Base-by-base conservation (phyloP, 2,113 vertebrate genomes). In the Xenopus laevis region DNA sequence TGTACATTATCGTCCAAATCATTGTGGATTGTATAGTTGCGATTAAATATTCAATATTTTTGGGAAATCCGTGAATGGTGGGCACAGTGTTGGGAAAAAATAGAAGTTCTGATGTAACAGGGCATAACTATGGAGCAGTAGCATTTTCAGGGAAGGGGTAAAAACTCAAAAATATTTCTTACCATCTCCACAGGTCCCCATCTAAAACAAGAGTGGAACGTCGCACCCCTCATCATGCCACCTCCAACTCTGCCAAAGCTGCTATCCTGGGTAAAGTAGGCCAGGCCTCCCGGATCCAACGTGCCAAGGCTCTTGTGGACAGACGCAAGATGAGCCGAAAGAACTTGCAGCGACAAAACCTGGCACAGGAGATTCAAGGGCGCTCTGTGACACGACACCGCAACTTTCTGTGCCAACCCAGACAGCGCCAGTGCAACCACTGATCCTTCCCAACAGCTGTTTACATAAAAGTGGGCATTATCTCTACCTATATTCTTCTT, bases 351-450 rank as follows among this genome's bases (percentile, higher is more conserved):
- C 88, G 97, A 78, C 96, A 99, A 88, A 98, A 97, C 87, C 93
- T 92, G 23, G 87, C 90, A 71, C 87, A 90, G 57, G 94, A 97
- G 86, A 89, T 93, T 84, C 91, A 91, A 33, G 86, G 89, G 5
- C 89, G 89, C 66, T 85, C 87, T 4, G 67, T 87, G 83, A 91
- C 90, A 82, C 85, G 85, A 74, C 85, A 84, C 27, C 90, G 92
- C 81, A 89, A 88, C 89, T 95, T 94, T 78, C 83, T 98, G 75
- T 94, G 98, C 88, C 97, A 99, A 84, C 97, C 97, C 72, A 90
- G 90, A 92, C 95, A 95, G 88, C 96, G 94, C 81, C 95, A 92
- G 88, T 80, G 92, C 90, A 94, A 92, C 90, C 95, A 98, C 89
- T 99, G 89, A 97, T 62, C 78, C 80, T 74, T 45, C 63, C 23